Percentiles rank a stretch among this genome's conserved stretches.
phyloP scores from a whole-genome alignment of 35 echinoderm and acorn worm species.

The Apostichopus parvimensis region DNA sequence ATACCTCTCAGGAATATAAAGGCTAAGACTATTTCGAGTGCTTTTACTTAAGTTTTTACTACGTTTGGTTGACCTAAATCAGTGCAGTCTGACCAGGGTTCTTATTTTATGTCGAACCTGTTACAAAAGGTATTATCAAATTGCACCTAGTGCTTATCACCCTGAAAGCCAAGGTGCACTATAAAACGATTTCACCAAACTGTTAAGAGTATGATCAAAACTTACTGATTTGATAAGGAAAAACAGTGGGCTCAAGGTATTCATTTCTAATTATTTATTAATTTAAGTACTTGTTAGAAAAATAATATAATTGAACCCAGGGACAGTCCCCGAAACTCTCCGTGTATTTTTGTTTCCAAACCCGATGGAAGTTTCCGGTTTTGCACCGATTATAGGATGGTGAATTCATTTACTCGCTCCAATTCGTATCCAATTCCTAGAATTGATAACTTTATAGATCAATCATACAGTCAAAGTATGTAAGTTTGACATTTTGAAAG shows the following conservation, averaged over 20 bases:
- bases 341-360: slow-evolving; percentile 55
- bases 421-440: slow-evolving; percentile 65
- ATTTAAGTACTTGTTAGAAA: slow-evolving; percentile 60
- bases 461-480: slow-evolving; percentile 46
- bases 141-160: not conserved
- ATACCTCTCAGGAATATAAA: too few relatives aligned
- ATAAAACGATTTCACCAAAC: slow-evolving; percentile 24
- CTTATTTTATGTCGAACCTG: slow-evolving; percentile 27
- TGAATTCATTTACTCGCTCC: slow-evolving; percentile 55
- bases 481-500: slow-evolving; percentile 61
- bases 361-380: slow-evolving; percentile 42
- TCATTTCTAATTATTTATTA: slow-evolving; percentile 67
- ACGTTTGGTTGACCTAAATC: slow-evolving; percentile 6
- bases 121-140: slow-evolving; percentile 34
- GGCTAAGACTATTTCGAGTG: too few relatives aligned
- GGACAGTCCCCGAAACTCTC: slow-evolving; percentile 37
- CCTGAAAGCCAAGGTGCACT: slow-evolving; percentile 19
- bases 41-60: slow-evolving; percentile 27
- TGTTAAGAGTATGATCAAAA: slow-evolving; percentile 21
- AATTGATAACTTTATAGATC: slow-evolving; percentile 66
- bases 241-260: slow-evolving; percentile 67
- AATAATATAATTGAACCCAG: slow-evolving; percentile 58
- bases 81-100: slow-evolving; percentile 15
- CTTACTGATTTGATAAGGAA: slow-evolving; percentile 11
- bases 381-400: slow-evolving; percentile 39